phyloP scores from a whole-genome alignment of 2,113 vertebrate genomes.

The Struthio camelus region DNA sequence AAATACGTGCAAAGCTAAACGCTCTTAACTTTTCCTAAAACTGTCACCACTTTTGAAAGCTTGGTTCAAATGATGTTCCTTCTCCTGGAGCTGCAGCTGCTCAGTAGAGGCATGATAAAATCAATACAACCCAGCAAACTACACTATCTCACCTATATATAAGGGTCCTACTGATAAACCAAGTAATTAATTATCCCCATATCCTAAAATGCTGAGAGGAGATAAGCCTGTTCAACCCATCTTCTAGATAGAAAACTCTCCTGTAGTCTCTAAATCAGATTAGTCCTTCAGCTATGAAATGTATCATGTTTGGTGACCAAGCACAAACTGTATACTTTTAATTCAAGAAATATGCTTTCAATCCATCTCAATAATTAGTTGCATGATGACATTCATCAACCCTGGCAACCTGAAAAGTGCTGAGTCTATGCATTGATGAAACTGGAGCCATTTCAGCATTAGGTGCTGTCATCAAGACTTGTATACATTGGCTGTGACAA shows the following conservation, averaged over 20 bases:
- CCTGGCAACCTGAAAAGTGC: fast-evolving
- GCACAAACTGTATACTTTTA: neutral
- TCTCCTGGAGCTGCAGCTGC: neutral
- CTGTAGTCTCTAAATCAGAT: neutral
- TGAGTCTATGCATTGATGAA: neutral
- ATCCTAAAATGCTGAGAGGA: neutral
- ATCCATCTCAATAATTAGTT: neutral
- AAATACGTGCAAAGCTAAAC: neutral
- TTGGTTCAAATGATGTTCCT: neutral
- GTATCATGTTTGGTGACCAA: neutral
- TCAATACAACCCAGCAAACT: neutral
- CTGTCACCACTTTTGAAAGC: neutral
- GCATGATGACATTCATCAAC: fast-evolving
- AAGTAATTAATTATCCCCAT: neutral
- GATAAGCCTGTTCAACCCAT: neutral
- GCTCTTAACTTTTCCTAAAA: neutral
- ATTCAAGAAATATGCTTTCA: fast-evolving
- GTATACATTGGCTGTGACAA: neutral
- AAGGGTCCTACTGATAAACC: fast-evolving
- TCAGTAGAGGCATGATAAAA: neutral
- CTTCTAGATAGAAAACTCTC: neutral
- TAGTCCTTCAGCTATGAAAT: neutral
- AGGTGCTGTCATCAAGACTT: neutral
- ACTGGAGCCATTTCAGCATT: neutral
- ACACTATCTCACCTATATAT: neutral